These are phyloP conservation scores for Drosophila sp. DNA, from an alignment of 1,140 invertebrate species.

Conservation along the genomic window DNA sequence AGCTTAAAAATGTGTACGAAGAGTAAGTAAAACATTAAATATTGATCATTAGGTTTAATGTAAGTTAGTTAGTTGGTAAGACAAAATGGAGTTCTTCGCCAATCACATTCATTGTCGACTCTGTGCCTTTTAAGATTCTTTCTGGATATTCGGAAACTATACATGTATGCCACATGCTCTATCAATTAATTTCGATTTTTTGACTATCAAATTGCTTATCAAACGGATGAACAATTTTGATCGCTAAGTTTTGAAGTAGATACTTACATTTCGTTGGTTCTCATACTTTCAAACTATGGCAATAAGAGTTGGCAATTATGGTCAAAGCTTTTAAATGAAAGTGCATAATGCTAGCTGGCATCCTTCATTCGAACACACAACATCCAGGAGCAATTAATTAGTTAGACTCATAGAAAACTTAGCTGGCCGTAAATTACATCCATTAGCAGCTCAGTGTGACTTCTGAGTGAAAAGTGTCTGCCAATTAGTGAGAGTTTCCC, in stretches of 20 bases:
- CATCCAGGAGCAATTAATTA: conserved; percentile 47
- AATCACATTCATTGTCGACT: no score
- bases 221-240: no score
- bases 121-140: no score
- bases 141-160: no score
- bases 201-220: no score
- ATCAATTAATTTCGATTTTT: no score
- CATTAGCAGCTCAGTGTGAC: conserved; percentile 76
- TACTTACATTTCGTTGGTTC: no score
- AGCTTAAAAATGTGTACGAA: conserved; percentile 46
- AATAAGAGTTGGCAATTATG: no score
- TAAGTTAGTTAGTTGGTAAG: background rate
- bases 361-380: conserved; percentile 7
- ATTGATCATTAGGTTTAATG: conserved; percentile 15
- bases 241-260: no score
- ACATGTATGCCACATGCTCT: no score
- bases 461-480: conserved; percentile 70
- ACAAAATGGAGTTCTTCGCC: background rate
- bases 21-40: conserved; percentile 64
- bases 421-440: conserved; percentile 67
- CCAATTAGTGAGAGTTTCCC: conserved; percentile 68
- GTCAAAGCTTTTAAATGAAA: no score
- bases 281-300: no score
- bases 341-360: background rate
- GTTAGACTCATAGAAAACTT: conserved; percentile 52